Conservation (phyloP, 2,797 vertebrate genomes). For the Hypotaenidia okinawae region DNA sequence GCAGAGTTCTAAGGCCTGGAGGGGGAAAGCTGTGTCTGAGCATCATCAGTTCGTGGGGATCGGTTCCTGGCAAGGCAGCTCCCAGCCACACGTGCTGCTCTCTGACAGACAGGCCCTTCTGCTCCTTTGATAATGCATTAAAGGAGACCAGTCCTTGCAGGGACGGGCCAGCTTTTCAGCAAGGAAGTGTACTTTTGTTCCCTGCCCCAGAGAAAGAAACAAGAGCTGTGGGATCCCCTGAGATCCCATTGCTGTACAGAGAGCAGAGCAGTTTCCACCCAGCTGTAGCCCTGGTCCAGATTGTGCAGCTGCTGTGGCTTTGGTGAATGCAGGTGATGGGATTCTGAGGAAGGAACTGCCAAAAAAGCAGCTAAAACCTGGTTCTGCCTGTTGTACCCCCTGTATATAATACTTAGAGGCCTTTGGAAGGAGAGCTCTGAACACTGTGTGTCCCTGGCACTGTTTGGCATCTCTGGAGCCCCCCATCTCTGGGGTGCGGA, state of each 20-base stretch:
- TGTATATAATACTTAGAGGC: background rate
- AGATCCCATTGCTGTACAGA: rapidly evolving
- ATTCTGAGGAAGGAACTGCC: background rate
- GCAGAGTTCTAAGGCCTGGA: background rate
- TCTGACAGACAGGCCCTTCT: background rate
- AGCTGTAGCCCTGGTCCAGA: background rate
- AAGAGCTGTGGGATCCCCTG: background rate
- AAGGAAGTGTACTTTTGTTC: background rate
- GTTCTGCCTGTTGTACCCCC: background rate
- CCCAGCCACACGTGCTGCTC: rapidly evolving
- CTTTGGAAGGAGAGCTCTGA: rapidly evolving
- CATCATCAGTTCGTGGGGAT: background rate
- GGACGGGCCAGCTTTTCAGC: background rate
- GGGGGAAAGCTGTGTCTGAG: background rate
- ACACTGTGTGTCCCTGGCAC: rapidly evolving
- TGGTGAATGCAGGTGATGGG: rapidly evolving
- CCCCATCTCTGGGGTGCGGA: background rate
- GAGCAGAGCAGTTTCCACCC: background rate
- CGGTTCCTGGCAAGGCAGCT: background rate
- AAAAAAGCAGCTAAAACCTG: no score
- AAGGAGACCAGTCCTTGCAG: background rate
- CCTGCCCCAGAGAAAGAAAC: rapidly evolving
- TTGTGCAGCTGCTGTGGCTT: background rate
- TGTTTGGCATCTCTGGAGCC: rapidly evolving
- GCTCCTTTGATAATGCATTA: rapidly evolving